Evolutionary conservation across 2,113 vertebrate species (phyloP).

Genomic region (Barbus barbus): DNA sequence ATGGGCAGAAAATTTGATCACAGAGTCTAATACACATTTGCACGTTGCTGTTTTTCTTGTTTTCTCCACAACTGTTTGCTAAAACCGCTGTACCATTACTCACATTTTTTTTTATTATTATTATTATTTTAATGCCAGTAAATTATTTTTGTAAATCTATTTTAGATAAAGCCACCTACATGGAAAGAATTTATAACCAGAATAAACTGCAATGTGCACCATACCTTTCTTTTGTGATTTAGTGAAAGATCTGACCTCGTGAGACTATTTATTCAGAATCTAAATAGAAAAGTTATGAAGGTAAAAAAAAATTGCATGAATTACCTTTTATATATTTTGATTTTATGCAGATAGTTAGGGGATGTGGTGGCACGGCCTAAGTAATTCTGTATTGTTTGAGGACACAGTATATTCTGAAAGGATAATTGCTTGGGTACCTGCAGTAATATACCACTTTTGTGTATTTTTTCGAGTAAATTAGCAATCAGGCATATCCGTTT

Average conservation of each 20-base stretch:
- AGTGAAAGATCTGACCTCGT: neutral
- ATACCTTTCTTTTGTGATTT: neutral
- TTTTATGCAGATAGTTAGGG: neutral
- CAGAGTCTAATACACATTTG: neutral
- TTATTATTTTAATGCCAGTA: neutral
- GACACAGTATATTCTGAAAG: neutral
- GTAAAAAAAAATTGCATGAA: neutral
- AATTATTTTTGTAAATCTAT: neutral
- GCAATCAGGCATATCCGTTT: conserved; percentile 11
- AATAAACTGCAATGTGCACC: neutral
- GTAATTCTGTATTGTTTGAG: neutral
- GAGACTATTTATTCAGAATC: neutral
- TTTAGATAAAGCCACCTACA: neutral
- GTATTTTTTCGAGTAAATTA: conserved; percentile 27
- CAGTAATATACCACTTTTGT: neutral
- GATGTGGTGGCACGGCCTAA: neutral
- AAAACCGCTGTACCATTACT: neutral
- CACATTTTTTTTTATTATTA: neutral
- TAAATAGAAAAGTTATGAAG: neutral
- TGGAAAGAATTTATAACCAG: neutral
- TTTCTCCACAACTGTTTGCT: neutral
- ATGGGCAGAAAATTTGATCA: neutral
- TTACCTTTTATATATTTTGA: neutral
- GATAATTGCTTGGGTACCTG: conserved; percentile 6
- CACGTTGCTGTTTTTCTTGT: neutral